A percentile compares a stretch with the other conserved stretches of the same genome.
Conservation (phyloP, 2,113 vertebrate genomes). For the Protobothrops flavoviridis region DNA sequence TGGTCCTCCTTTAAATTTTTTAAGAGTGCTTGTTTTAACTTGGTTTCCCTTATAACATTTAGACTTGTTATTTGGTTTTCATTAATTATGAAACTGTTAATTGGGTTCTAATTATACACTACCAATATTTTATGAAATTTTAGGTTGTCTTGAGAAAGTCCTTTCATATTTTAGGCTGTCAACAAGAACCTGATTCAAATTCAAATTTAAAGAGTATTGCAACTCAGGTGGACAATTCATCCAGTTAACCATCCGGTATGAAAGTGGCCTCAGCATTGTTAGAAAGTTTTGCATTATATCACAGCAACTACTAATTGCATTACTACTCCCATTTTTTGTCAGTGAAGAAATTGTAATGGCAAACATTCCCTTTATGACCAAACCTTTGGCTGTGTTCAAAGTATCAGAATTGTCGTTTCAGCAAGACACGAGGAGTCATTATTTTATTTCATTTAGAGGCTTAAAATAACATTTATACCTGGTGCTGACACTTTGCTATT, state of each 20-base stretch:
- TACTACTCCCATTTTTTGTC: not conserved
- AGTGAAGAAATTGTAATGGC: not conserved
- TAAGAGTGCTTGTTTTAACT: not conserved
- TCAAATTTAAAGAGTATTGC: not conserved
- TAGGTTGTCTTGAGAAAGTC: not conserved
- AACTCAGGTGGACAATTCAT: not conserved
- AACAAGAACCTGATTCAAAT: not conserved
- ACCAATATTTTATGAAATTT: not conserved
- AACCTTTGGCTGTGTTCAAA: not conserved
- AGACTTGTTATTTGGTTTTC: not conserved
- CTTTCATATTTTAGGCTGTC: not conserved
- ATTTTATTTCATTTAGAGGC: not conserved
- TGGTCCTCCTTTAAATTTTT: not conserved
- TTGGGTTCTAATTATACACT: not conserved
- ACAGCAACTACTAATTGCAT: not conserved
- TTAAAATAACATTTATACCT: not conserved
- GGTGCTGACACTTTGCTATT: not conserved
- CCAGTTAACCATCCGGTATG: not conserved
- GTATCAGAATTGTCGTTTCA: slow-evolving; percentile 7
- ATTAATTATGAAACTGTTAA: not conserved
- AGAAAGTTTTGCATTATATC: not conserved
- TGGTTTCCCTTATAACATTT: not conserved
- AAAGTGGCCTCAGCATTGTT: not conserved
- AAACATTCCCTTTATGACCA: not conserved
- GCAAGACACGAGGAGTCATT: not conserved